phyloP scores from a whole-genome alignment of 2,797 vertebrate species.

The Schizopygopsis malacanthus region DNA sequence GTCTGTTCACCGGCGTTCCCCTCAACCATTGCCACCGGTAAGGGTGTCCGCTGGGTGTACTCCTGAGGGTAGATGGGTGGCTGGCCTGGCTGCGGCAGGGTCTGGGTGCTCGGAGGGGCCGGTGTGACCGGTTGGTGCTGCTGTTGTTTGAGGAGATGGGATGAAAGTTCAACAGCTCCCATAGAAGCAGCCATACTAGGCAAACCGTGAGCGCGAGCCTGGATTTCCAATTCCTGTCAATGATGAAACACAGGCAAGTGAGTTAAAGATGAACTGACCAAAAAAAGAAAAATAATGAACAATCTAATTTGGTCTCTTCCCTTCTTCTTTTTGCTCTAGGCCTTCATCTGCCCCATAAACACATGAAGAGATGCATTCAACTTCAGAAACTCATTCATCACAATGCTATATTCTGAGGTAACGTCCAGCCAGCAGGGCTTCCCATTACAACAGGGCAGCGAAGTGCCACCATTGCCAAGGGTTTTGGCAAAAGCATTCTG shows the following conservation, averaged over 20 bases:
- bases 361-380: conserved; percentile 2
- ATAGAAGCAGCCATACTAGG: conserved; percentile 82
- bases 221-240: conserved; percentile 95
- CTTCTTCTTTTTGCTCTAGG: neutral
- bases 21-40: conserved; percentile 66
- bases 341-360: conserved; percentile 18
- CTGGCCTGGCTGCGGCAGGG: conserved; percentile 72
- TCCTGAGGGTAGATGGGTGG: conserved; percentile 80
- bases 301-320: conserved; percentile 9
- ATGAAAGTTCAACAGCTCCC: conserved; percentile 80
- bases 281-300: neutral
- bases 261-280: conserved; percentile 11
- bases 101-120: conserved; percentile 63
- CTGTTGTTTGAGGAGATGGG: conserved; percentile 84
- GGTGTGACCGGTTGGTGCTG: conserved; percentile 69
- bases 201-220: conserved; percentile 91
- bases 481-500: neutral
- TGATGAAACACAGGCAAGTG: conserved; percentile 52
- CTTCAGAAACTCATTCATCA: conserved; percentile 8
- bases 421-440: neutral
- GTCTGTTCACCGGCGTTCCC: conserved; percentile 69
- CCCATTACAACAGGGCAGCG: neutral
- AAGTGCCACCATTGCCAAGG: neutral
- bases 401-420: neutral
- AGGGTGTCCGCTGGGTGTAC: conserved; percentile 83